These are phyloP conservation scores for Cathartes aura DNA, from an alignment of 2,113 vertebrate species.

Conservation along the genomic window DNA sequence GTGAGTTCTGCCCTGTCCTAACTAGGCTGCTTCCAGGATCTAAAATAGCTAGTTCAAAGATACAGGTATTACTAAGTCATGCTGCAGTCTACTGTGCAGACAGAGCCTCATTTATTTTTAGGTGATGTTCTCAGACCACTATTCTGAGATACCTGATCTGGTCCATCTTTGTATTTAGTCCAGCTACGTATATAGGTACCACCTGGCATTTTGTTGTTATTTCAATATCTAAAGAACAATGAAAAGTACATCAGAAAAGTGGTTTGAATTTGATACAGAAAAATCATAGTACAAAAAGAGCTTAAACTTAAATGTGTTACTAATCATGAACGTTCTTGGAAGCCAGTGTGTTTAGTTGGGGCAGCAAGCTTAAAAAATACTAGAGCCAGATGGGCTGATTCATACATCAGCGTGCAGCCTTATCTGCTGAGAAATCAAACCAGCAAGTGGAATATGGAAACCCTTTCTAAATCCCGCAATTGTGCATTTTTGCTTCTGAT, in stretches of 20 bases:
- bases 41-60: neutral
- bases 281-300: neutral
- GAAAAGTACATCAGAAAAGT: neutral
- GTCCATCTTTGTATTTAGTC: neutral
- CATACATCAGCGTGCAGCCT: neutral
- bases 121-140: neutral
- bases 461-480: neutral
- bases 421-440: slow-evolving; percentile 44
- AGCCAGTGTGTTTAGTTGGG: neutral
- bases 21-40: neutral
- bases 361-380: slow-evolving; percentile 15
- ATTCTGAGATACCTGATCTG: neutral
- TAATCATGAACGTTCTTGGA: slow-evolving; percentile 41
- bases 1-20: neutral
- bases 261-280: neutral
- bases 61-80: neutral
- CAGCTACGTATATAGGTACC: neutral
- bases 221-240: neutral
- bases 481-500: neutral
- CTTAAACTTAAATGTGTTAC: slow-evolving; percentile 32
- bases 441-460: neutral
- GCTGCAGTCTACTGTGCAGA: neutral
- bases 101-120: neutral
- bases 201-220: neutral
- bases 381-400: slow-evolving; percentile 40